A percentile compares a stretch with the other conserved stretches of the same genome.
These are phyloP conservation scores for Nylanderia fulva DNA, from an alignment of 1,140 invertebrate species.

Conservation along the genomic window DNA sequence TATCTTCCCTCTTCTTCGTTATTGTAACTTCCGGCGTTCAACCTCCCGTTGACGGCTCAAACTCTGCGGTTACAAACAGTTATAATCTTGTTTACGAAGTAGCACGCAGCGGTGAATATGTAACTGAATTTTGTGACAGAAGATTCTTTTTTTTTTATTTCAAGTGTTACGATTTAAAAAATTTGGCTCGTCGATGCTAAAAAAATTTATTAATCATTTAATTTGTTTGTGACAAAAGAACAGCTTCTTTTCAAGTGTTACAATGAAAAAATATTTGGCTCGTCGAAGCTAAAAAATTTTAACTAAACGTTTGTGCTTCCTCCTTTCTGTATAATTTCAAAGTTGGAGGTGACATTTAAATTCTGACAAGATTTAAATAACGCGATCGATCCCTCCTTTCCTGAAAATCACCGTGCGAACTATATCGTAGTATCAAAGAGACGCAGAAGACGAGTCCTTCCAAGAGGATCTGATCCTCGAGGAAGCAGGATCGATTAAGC, in stretches of 20 bases:
- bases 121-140: neutral
- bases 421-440: neutral
- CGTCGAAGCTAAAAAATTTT: too few species aligned
- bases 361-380: neutral
- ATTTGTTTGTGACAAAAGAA: neutral
- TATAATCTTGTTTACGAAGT: conserved; percentile 6
- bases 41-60: neutral
- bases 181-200: too few species aligned
- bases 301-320: neutral
- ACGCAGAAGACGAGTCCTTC: neutral
- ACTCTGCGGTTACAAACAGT: conserved; percentile 28
- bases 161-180: neutral
- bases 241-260: neutral
- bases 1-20: neutral
- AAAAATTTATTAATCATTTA: too few species aligned
- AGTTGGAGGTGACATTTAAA: neutral
- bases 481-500: conserved; percentile 25
- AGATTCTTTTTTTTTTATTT: neutral
- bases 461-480: neutral
- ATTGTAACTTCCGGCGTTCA: neutral
- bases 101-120: neutral
- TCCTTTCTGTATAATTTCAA: neutral
- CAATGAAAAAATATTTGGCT: neutral
- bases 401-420: conserved; percentile 1
- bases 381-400: neutral